Evolutionary conservation across 2,113 vertebrate genomes (phyloP).

Genomic region (Seriola dumerili): DNA sequence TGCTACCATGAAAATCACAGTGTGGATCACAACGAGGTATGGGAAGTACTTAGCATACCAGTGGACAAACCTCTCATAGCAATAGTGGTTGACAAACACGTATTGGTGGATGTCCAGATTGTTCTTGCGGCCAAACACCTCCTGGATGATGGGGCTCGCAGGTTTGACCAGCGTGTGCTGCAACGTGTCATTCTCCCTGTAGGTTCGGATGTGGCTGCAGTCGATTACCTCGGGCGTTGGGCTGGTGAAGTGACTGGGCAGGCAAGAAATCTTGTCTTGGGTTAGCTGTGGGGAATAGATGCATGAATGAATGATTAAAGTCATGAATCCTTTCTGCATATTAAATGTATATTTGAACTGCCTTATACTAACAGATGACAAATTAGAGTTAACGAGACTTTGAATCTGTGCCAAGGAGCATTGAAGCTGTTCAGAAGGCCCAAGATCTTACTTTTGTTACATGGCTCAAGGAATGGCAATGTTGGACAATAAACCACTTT

Average conservation of each 20-base stretch:
- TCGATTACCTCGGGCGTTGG: conserved; percentile 73
- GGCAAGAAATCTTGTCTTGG: conserved; percentile 92
- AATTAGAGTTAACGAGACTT: no score
- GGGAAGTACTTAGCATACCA: conserved; percentile 95
- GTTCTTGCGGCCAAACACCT: conserved; percentile 87
- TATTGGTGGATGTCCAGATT: conserved; percentile 92
- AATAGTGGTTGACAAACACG: conserved; percentile 91
- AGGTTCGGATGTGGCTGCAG: conserved; percentile 82
- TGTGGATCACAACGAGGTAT: conserved; percentile 92
- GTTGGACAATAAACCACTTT: no score
- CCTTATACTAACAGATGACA: no score
- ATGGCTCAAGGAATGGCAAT: no score
- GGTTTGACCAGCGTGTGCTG: conserved; percentile 49
- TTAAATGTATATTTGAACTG: no score
- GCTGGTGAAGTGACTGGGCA: conserved; percentile 86
- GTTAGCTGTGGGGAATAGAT: conserved; percentile 84
- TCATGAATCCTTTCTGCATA: no score
- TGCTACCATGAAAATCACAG: conserved; percentile 91
- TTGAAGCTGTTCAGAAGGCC: no score
- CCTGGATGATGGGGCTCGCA: conserved; percentile 60
- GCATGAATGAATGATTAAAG: not conserved
- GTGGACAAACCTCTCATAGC: conserved; percentile 91
- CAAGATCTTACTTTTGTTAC: no score
- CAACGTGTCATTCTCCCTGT: conserved; percentile 62
- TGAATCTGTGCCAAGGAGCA: no score